Conservation (phyloP, 2,113 vertebrate genomes). For the Ciconia maguari region DNA sequence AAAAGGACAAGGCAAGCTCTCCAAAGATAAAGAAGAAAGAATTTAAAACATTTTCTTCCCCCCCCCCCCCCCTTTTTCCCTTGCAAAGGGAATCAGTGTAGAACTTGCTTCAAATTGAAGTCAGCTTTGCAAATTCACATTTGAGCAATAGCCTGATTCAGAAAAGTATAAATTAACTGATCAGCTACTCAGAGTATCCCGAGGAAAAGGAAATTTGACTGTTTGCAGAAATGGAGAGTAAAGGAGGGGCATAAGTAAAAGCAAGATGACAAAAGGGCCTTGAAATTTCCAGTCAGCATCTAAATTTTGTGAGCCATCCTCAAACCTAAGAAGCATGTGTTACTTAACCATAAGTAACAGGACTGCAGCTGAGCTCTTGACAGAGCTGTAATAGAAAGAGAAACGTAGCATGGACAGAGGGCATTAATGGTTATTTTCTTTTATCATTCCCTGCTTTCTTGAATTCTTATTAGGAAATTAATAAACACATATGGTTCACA, state of each 20-base stretch:
- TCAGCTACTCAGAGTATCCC: background rate
- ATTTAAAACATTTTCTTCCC: background rate
- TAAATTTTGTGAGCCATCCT: background rate
- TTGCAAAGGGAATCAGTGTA: background rate
- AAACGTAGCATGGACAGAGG: background rate
- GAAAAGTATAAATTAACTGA: background rate
- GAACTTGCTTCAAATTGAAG: background rate
- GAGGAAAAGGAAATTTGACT: background rate
- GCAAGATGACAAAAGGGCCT: background rate
- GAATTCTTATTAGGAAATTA: slow-evolving; percentile 26
- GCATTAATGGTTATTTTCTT: background rate
- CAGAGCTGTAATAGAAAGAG: background rate
- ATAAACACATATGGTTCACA: slow-evolving; percentile 3
- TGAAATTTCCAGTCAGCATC: background rate
- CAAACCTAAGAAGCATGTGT: background rate
- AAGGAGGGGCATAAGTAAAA: background rate
- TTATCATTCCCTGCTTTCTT: background rate
- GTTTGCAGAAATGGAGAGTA: background rate
- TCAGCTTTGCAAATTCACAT: background rate
- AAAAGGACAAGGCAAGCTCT: background rate
- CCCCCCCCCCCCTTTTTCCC: fast-evolving
- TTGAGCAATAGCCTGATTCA: background rate
- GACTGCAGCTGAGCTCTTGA: background rate
- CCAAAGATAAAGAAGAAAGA: background rate
- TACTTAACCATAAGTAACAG: background rate